Conservation (phyloP, 2,113 vertebrate genomes). For the Tretioscincus oriximinensis region DNA sequence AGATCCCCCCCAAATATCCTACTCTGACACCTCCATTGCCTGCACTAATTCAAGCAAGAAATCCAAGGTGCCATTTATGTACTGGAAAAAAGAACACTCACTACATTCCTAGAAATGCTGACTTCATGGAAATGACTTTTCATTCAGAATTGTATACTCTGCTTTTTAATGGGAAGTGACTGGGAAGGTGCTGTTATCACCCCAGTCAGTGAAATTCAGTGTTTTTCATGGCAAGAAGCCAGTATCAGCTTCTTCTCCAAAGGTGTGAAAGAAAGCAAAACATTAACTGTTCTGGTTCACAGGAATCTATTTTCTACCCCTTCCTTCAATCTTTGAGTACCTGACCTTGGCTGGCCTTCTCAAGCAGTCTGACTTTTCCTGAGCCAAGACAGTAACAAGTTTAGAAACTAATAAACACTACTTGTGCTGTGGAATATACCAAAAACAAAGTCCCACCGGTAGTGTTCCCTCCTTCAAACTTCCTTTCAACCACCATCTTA, state of each 20-base stretch:
- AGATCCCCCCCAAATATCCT: not conserved
- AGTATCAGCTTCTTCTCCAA: constrained; percentile 3
- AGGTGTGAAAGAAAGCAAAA: constrained; percentile 5
- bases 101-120: not conserved
- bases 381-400: not conserved
- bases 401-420: not conserved
- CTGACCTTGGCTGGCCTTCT: not conserved
- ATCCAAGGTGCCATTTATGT: not conserved
- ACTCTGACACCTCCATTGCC: not conserved
- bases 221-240: constrained; percentile 18
- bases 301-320: not conserved
- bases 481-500: not conserved
- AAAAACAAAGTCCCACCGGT: not conserved
- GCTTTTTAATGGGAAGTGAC: not conserved
- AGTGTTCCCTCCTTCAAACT: not conserved
- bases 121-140: not conserved
- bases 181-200: constrained; percentile 20
- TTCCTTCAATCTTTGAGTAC: not conserved
- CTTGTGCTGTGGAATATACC: not conserved
- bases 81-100: not conserved
- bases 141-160: constrained; percentile 1
- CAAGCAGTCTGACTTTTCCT: not conserved
- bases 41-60: not conserved
- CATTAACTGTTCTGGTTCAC: constrained; percentile 4
- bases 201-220: not conserved